Conservation (phyloP, 1,140 invertebrate genomes). For the Paralvinella palmiformis region DNA sequence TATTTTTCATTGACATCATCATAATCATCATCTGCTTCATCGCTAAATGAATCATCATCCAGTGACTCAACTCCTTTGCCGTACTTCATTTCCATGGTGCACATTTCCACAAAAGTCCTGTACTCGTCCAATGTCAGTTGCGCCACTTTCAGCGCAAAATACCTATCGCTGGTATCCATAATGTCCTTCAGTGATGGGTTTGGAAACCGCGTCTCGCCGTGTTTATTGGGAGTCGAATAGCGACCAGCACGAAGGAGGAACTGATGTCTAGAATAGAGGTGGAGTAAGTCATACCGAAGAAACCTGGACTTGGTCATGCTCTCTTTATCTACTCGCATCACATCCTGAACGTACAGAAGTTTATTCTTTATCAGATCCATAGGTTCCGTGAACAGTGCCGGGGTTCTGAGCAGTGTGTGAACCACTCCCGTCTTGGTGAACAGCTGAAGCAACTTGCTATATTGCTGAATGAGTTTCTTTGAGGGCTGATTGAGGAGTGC, state of each 20-base stretch:
- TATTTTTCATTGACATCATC: background rate
- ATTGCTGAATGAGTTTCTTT: too few relatives aligned
- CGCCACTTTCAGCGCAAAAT: conserved; percentile 31
- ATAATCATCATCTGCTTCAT: conserved; percentile 20
- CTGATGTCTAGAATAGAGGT: conserved; percentile 31
- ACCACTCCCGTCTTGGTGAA: conserved; percentile 21
- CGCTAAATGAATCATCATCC: too few relatives aligned
- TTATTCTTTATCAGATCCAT: conserved; percentile 25
- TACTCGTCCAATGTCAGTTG: conserved; percentile 30
- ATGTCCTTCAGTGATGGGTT: conserved; percentile 35
- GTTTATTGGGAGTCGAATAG: conserved; percentile 26
- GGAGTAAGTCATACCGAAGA: conserved; percentile 30
- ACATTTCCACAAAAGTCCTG: conserved; percentile 27
- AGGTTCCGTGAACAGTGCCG: conserved; percentile 28
- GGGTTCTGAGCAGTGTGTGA: conserved; percentile 21
- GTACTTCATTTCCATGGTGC: conserved; percentile 6
- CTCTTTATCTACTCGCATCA: conserved; percentile 33
- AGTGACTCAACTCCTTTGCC: background rate
- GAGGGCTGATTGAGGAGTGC: too few relatives aligned
- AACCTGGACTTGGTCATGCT: conserved; percentile 32
- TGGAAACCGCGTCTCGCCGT: conserved; percentile 16
- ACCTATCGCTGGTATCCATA: conserved; percentile 27
- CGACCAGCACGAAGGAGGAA: conserved; percentile 33
- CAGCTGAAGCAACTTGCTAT: too few relatives aligned
- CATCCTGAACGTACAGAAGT: conserved; percentile 34